phyloP scores from a whole-genome alignment of 2,888 invertebrate species.

The Ophion ventricosus region DNA sequence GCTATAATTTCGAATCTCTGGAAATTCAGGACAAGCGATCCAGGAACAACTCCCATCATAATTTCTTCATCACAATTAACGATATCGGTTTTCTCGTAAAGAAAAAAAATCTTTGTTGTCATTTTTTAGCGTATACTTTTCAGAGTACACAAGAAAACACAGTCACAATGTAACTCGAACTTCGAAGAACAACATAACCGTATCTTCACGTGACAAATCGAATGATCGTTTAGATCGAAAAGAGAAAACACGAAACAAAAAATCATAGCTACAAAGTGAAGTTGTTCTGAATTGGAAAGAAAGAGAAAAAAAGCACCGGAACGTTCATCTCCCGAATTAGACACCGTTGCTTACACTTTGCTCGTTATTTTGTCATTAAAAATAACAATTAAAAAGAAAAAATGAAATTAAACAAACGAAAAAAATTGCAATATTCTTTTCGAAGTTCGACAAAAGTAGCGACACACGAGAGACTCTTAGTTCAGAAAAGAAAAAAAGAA shows the following conservation, averaged over 20 bases:
- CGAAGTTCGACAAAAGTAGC: background rate
- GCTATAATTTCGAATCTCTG: background rate
- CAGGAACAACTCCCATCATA: background rate
- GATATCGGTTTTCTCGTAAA: background rate
- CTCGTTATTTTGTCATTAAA: conserved; percentile 17
- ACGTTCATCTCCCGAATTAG: conserved; percentile 24
- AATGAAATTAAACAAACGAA: background rate
- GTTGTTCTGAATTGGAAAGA: background rate
- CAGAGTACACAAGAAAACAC: background rate
- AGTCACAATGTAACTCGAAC: no score
- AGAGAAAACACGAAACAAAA: background rate
- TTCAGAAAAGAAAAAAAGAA: background rate
- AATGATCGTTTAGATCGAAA: background rate
- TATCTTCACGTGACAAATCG: background rate
- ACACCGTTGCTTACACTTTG: conserved; percentile 44
- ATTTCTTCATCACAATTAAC: background rate
- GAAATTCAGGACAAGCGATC: background rate
- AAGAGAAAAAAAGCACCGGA: background rate
- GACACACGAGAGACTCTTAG: background rate
- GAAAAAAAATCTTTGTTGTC: background rate
- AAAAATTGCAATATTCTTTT: background rate
- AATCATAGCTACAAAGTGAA: background rate
- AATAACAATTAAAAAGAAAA: background rate
- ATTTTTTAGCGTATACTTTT: background rate
- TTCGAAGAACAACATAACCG: background rate